Evolutionary conservation across 1,140 invertebrate genomes (phyloP).

Genomic region (Maniola jurtina): DNA sequence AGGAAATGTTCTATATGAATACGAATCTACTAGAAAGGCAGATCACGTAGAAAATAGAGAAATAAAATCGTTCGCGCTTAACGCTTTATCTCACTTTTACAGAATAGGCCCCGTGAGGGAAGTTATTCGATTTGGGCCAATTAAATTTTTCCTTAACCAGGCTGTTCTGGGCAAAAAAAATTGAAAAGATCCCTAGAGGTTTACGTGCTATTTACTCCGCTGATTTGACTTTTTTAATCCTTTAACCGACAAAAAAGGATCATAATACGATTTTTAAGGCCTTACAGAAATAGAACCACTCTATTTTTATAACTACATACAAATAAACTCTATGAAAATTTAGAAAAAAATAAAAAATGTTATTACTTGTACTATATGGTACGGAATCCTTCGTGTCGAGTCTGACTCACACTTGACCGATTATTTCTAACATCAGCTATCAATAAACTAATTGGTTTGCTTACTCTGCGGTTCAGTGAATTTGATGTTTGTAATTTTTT

Average conservation of each 20-base stretch:
- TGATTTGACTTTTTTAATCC: not conserved
- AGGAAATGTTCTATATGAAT: not conserved
- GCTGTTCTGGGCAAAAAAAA: not conserved
- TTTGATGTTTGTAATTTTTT: no score
- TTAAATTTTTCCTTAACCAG: conserved; percentile 7
- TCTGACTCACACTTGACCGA: no score
- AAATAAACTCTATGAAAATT: no score
- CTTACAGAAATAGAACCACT: no score
- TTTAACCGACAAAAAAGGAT: not conserved
- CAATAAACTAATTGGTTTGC: no score
- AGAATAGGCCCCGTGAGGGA: not conserved
- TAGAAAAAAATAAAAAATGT: no score
- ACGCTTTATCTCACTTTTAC: conserved; percentile 5
- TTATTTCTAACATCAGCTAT: no score
- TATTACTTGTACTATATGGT: no score
- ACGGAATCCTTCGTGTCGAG: no score
- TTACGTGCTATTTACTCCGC: not conserved
- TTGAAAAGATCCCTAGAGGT: conserved; percentile 2
- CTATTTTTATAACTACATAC: no score
- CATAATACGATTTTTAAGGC: not conserved
- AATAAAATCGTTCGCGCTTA: conserved; percentile 7
- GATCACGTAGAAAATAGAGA: conserved; percentile 9
- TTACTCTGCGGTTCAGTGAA: no score
- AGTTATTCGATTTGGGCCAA: conserved; percentile 1
- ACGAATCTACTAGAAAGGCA: not conserved